Evolutionary conservation across 2,888 invertebrate genomes (phyloP).

Genomic region (Synergus umbraculus): DNA sequence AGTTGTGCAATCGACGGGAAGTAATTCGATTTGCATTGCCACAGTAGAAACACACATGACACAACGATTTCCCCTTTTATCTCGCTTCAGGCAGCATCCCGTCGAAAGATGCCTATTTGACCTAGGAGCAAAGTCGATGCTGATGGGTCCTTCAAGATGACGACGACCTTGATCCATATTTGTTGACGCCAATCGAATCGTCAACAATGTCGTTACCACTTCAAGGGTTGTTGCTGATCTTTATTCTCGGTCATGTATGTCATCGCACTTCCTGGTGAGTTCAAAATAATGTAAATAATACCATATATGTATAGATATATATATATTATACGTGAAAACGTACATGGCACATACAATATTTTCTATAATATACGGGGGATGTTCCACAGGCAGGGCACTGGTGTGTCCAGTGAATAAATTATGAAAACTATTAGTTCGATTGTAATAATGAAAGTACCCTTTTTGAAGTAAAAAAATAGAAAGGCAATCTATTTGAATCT

Average conservation of each 20-base stretch:
- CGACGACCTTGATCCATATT: constrained; percentile 66
- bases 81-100: constrained; percentile 56
- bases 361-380: too few relatives aligned
- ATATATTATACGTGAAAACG: too few relatives aligned
- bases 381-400: too few relatives aligned
- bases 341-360: too few relatives aligned
- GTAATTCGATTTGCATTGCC: constrained; percentile 31
- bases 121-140: constrained; percentile 53
- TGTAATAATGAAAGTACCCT: too few relatives aligned
- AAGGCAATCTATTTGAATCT: too few relatives aligned
- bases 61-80: background rate
- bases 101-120: constrained; percentile 63
- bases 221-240: constrained; percentile 62
- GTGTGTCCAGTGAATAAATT: too few relatives aligned
- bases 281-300: constrained; percentile 39
- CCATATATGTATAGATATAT: background rate
- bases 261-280: constrained; percentile 67
- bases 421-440: too few relatives aligned
- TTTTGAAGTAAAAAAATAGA: too few relatives aligned
- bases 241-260: constrained; percentile 66
- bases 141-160: constrained; percentile 61
- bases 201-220: constrained; percentile 65
- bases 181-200: constrained; percentile 64
- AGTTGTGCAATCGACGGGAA: constrained; percentile 34
- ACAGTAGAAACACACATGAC: constrained; percentile 18